Conservation (phyloP, 2,797 vertebrate species). For the Acipenser ruthenus region DNA sequence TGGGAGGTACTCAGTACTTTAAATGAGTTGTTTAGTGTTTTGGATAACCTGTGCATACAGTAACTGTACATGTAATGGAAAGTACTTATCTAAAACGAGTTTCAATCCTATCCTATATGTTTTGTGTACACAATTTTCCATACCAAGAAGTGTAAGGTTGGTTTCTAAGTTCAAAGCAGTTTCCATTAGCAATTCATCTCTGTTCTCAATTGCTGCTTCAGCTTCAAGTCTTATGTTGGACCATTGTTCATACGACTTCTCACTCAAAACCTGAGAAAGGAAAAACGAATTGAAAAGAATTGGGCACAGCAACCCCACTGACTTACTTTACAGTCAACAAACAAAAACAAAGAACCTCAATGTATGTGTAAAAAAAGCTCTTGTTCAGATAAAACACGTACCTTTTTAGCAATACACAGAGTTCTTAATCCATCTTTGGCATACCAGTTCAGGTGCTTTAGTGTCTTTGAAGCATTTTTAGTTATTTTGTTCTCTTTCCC, state of each 20-base stretch:
- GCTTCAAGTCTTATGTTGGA: conserved; percentile 65
- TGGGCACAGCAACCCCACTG: not conserved
- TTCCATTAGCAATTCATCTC: conserved; percentile 76
- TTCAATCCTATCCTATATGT: not conserved
- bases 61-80: too few species aligned
- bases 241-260: conserved; percentile 72
- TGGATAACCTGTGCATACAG: too few species aligned
- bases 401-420: conserved; percentile 87
- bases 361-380: not conserved
- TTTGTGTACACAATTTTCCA: conserved; percentile 24
- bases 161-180: conserved; percentile 75
- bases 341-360: not conserved
- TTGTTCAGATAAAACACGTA: conserved; percentile 26
- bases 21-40: too few species aligned
- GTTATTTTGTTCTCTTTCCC: conserved; percentile 48
- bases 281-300: not conserved
- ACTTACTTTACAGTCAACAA: not conserved
- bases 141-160: conserved; percentile 81
- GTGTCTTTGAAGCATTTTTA: conserved; percentile 65
- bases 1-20: too few species aligned
- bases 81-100: too few species aligned
- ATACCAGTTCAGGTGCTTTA: conserved; percentile 76
- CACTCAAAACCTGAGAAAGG: conserved; percentile 66
- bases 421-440: conserved; percentile 80
- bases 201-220: conserved; percentile 71